A percentile compares a stretch with the other conserved stretches of the same genome.
Conservation (phyloP, 1,140 invertebrate species). For the Hestina assimilis region DNA sequence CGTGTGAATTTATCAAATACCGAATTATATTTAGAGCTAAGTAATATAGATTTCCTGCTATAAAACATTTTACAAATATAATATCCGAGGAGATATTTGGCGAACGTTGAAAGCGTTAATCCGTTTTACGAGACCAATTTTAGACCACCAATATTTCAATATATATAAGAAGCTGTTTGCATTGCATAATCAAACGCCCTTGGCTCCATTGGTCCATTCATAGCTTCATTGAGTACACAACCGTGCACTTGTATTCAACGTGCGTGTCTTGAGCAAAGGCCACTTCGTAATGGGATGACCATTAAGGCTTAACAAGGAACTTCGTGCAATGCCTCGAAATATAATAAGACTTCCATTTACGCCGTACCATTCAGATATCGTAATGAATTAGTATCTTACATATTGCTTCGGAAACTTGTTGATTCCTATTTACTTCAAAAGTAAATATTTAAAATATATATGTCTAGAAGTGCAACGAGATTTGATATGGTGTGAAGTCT, state of each 20-base stretch:
- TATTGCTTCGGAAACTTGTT: no score
- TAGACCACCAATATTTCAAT: constrained; percentile 21
- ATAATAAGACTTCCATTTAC: constrained; percentile 8
- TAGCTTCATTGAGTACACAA: constrained; percentile 44
- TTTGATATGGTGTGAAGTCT: no score
- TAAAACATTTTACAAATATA: constrained; percentile 25
- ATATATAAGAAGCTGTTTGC: constrained; percentile 18
- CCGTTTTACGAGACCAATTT: constrained; percentile 26
- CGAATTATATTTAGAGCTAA: constrained; percentile 9
- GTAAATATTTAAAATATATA: no score
- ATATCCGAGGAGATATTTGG: constrained; percentile 20
- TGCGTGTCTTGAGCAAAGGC: constrained; percentile 37
- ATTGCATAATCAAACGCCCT: constrained; percentile 39
- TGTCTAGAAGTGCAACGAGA: no score
- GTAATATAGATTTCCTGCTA: constrained; percentile 24
- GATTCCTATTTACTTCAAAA: no score
- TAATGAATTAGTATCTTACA: no score
- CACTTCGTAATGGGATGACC: constrained; percentile 30
- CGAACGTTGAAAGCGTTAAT: constrained; percentile 17
- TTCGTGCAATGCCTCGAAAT: constrained; percentile 1
- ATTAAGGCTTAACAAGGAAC: constrained; percentile 26
- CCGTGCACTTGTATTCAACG: constrained; percentile 47
- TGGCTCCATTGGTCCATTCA: constrained; percentile 46
- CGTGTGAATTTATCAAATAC: constrained; percentile 8
- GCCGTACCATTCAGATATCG: no score